phyloP scores from a whole-genome alignment of 2,113 vertebrate genomes.

The Catharus bicknelli region DNA sequence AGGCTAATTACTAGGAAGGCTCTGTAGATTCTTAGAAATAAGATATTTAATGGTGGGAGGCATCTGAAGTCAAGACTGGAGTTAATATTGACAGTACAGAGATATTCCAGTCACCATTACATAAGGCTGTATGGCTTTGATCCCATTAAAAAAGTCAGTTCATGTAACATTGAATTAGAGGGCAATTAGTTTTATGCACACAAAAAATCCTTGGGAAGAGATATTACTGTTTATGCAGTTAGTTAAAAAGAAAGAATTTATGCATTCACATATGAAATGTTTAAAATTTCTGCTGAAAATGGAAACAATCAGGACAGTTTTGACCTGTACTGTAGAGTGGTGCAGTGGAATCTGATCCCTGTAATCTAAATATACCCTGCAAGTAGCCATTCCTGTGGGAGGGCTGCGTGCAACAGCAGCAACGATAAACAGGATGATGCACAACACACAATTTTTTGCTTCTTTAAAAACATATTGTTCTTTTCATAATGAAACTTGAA shows the following conservation, averaged over 20 bases:
- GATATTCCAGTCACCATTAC: neutral
- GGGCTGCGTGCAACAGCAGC: neutral
- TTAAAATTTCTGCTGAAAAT: slow-evolving; percentile 37
- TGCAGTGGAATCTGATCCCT: neutral
- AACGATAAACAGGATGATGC: neutral
- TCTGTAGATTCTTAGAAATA: neutral
- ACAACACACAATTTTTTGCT: neutral
- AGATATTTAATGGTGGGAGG: neutral
- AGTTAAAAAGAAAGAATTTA: slow-evolving; percentile 8
- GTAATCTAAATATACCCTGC: slow-evolving; percentile 34
- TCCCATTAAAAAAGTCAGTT: neutral
- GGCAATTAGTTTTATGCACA: neutral
- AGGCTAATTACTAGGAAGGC: neutral
- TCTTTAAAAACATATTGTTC: neutral
- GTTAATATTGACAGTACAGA: neutral
- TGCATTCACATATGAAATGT: neutral
- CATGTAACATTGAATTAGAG: neutral
- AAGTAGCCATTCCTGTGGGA: slow-evolving; percentile 8
- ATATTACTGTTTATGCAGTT: neutral
- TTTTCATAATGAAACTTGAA: neutral
- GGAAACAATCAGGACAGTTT: slow-evolving; percentile 23
- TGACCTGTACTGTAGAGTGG: neutral
- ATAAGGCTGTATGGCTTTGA: neutral
- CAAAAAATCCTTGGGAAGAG: neutral
- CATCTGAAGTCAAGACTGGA: neutral